These are phyloP conservation scores for Drosophila kikkawai DNA, from an alignment of 1,140 invertebrate genomes.

Conservation along the genomic window DNA sequence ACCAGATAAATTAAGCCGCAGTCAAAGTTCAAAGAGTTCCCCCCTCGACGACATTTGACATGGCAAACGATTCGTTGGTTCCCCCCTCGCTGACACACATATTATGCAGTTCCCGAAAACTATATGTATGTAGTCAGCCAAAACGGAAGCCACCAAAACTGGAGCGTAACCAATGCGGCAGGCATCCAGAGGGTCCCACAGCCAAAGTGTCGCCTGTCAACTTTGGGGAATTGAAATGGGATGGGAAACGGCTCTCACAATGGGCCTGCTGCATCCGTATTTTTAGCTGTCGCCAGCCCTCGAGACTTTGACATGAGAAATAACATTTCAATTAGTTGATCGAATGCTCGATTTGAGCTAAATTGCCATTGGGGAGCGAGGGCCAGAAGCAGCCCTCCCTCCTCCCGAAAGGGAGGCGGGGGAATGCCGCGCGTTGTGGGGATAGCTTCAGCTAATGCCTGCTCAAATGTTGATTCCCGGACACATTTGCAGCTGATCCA, in stretches of 20 bases:
- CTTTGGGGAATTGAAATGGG: conserved; percentile 23
- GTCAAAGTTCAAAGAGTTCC: conserved; percentile 70
- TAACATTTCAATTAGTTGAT: conserved; percentile 77
- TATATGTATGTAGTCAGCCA: conserved; percentile 13
- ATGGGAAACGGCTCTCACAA: conserved; percentile 10
- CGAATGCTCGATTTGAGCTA: conserved; percentile 47
- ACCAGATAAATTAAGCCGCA: conserved; percentile 55
- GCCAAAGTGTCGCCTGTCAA: conserved; percentile 74
- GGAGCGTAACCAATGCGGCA: conserved; percentile 64
- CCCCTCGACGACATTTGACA: conserved; percentile 56
- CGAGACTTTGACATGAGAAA: conserved; percentile 68
- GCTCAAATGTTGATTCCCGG: conserved; percentile 54
- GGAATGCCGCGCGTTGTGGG: neutral
- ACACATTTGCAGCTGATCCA: conserved; percentile 44
- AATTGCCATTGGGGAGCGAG: conserved; percentile 30
- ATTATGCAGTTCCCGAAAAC: conserved; percentile 46
- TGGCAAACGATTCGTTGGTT: conserved; percentile 25
- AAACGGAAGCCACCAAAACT: conserved; percentile 55
- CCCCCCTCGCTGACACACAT: conserved; percentile 63
- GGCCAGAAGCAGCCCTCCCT: neutral
- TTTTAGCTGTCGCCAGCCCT: conserved; percentile 70
- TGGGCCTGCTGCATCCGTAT: conserved; percentile 53
- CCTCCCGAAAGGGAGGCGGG: neutral
- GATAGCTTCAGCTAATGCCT: conserved; percentile 42
- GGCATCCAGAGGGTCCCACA: conserved; percentile 41